Base-by-base conservation (phyloP, 2,113 vertebrate genomes). In the Vulpes ferrilata region DNA sequence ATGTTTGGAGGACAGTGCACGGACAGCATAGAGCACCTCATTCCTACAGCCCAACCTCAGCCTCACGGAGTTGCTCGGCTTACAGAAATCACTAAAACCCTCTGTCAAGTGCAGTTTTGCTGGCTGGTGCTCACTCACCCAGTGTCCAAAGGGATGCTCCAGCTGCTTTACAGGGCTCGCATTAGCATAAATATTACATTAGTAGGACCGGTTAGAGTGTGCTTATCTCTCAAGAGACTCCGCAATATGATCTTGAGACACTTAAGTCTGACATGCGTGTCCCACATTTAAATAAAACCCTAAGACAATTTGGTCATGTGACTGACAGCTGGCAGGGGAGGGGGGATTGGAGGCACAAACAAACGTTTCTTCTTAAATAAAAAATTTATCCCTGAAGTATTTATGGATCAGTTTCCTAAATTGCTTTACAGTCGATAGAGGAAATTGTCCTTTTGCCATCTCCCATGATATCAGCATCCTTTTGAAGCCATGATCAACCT, bases 361-460 rank as follows among this genome's bases (percentile, higher is more conserved):
- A 32, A 43, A 8, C 32, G 43, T 84, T 64, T 92, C 53, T 87
- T 84, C 60, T 86, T 92, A 92, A 92, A 80, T 32, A 87, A 96
- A 78, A 85, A 83, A 57, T 53, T 23, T 69, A 55, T 76, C 87
- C 43, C 83, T 87, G 71, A 96, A 93, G 76, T 92, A 84, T 84
- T 89, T 95, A 74, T 94, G 51, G 30, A 55, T 93, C 38, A 1
- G 43, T 87, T 96, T 82, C 57, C 64, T 90, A 94, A 93, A 90
- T 69, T 90, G 64, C 90, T 94, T 94, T 90, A 27, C 71, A 76
- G 95, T 87, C 90, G 83, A 74, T 30, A 84, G 51, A 79, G 80
- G 80, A 93, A 88, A 87, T 74, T 87, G 86, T 12, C 62, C 81
- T 85, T 96, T 90, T 92, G 88, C 74, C 74, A 55, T 90, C 81